These are phyloP conservation scores for Chlamydotis undulata DNA, from an alignment of 2,113 vertebrate genomes.

Conservation along the genomic window DNA sequence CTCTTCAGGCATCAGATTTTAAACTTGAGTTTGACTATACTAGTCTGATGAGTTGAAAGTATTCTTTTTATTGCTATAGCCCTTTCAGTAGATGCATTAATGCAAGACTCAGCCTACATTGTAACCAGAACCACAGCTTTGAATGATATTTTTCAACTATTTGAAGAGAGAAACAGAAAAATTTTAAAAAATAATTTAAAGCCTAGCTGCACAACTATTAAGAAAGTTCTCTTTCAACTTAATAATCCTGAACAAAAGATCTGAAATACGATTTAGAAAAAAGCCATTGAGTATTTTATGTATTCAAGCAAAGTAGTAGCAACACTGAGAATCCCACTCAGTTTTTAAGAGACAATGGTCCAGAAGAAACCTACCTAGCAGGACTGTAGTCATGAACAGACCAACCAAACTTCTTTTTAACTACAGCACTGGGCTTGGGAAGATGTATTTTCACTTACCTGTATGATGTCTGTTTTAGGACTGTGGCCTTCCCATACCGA, in stretches of 20 bases:
- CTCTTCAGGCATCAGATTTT: conserved; percentile 33
- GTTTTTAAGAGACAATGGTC: not conserved
- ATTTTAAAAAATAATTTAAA: not conserved
- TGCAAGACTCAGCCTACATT: not conserved
- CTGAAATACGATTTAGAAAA: not conserved
- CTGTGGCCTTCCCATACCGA: conserved; percentile 85
- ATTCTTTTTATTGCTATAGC: not conserved
- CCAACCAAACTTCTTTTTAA: not conserved
- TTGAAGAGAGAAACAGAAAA: not conserved
- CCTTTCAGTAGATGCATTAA: not conserved
- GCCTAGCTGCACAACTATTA: not conserved
- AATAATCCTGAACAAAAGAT: not conserved
- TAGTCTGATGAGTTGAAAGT: conserved; percentile 3
- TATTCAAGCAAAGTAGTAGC: not conserved
- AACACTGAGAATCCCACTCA: not conserved
- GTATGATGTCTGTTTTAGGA: conserved; percentile 78
- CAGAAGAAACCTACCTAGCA: not conserved
- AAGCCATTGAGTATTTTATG: not conserved
- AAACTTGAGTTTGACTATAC: conserved; percentile 31
- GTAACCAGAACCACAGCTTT: not conserved
- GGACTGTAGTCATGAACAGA: not conserved
- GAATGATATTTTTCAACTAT: not conserved
- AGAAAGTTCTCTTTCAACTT: not conserved
- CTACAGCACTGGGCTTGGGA: not conserved
- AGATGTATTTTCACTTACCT: conserved; percentile 75